These are phyloP conservation scores for Alentia gelatinosa DNA, from an alignment of 2,888 invertebrate species.

Conservation along the genomic window DNA sequence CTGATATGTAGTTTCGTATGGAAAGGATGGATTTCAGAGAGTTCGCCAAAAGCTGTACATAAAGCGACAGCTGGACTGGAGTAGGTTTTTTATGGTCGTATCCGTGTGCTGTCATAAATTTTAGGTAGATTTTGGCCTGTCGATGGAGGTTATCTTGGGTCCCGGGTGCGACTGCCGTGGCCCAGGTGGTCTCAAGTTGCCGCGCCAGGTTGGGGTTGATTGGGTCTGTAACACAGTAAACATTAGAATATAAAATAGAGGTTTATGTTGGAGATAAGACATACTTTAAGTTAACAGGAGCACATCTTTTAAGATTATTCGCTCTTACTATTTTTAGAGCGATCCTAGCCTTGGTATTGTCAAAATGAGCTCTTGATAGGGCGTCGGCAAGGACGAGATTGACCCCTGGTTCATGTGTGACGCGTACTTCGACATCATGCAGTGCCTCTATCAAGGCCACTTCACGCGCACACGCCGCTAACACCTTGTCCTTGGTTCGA, in stretches of 20 bases:
- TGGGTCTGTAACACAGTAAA: too few species aligned
- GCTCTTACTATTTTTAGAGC: neutral
- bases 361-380: neutral
- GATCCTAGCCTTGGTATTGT: neutral
- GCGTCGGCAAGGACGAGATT: neutral
- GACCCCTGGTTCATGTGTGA: neutral
- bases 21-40: too few species aligned
- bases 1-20: too few species aligned
- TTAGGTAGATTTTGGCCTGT: too few species aligned
- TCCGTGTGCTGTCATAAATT: too few species aligned
- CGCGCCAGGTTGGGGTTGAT: too few species aligned
- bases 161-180: too few species aligned
- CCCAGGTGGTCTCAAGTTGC: too few species aligned
- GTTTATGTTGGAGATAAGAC: neutral
- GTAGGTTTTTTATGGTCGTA: too few species aligned
- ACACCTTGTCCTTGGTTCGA: neutral
- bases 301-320: neutral
- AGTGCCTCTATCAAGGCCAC: neutral
- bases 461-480: neutral
- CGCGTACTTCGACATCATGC: neutral
- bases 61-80: too few species aligned
- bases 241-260: neutral
- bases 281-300: neutral
- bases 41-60: too few species aligned
- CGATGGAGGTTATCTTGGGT: too few species aligned